phyloP scores from a whole-genome alignment of 2,113 vertebrate species.

The Tinamus guttatus region DNA sequence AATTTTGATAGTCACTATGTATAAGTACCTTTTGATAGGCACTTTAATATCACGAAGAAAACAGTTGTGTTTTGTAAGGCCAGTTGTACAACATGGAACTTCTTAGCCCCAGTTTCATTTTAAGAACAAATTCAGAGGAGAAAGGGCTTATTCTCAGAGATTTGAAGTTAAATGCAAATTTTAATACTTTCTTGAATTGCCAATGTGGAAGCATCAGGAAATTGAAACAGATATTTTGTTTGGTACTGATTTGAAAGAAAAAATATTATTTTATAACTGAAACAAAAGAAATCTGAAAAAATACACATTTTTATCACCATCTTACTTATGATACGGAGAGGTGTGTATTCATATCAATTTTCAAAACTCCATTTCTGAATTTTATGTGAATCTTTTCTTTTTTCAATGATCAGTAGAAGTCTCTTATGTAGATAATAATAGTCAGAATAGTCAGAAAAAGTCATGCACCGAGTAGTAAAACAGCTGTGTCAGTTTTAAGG shows the following conservation, averaged over 20 bases:
- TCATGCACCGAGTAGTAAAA: not conserved
- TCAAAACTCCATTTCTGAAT: not conserved
- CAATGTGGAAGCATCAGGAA: not conserved
- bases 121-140: not conserved
- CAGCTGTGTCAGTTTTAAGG: not conserved
- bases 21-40: not conserved
- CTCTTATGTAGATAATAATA: too few relatives aligned
- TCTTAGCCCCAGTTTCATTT: not conserved
- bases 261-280: not conserved
- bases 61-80: too few relatives aligned
- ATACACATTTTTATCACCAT: accelerated
- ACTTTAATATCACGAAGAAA: not conserved
- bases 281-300: not conserved
- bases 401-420: not conserved
- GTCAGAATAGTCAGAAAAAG: too few relatives aligned
- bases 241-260: not conserved
- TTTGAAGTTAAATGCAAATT: not conserved
- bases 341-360: not conserved
- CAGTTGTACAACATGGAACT: too few relatives aligned
- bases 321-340: not conserved
- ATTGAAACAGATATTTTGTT: not conserved
- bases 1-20: not conserved
- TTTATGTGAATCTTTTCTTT: not conserved
- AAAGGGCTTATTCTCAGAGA: not conserved
- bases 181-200: not conserved